A percentile compares a stretch with the other conserved stretches of the same genome.
phyloP scores from a whole-genome alignment of 2,888 invertebrate species.

The Spisula solida region DNA sequence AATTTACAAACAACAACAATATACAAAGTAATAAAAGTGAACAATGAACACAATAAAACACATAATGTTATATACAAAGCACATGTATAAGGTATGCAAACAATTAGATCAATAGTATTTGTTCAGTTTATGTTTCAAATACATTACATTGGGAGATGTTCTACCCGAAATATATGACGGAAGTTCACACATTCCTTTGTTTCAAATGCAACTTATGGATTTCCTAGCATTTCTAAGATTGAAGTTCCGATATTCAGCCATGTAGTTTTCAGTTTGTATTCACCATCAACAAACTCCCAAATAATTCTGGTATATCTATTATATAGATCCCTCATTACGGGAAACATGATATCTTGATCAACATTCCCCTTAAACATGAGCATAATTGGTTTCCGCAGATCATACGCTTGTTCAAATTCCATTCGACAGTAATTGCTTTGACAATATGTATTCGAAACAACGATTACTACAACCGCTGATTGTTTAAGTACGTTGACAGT shows the following conservation, averaged over 20 bases:
- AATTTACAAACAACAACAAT: no score
- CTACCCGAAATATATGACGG: no score
- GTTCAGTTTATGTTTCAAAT: no score
- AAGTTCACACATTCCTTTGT: no score
- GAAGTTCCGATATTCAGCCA: background rate
- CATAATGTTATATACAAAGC: no score
- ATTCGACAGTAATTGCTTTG: slow-evolving; percentile 8
- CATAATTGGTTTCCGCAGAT: slow-evolving; percentile 9
- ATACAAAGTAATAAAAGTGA: no score
- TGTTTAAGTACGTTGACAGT: background rate
- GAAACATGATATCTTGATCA: background rate
- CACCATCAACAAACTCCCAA: background rate
- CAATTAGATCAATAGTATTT: no score
- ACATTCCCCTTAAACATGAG: background rate
- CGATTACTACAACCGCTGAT: background rate
- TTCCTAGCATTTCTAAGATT: background rate
- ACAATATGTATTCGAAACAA: slow-evolving; percentile 11
- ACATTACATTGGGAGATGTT: no score
- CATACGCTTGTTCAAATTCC: slow-evolving; percentile 31
- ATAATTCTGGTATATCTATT: background rate
- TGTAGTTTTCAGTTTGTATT: slow-evolving; percentile 9
- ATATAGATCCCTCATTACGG: background rate
- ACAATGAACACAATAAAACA: no score
- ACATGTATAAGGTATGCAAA: no score
- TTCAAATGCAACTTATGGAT: background rate